These are phyloP conservation scores for Rousettus leschenaultii DNA, from an alignment of 2,113 vertebrate genomes.

Conservation along the genomic window DNA sequence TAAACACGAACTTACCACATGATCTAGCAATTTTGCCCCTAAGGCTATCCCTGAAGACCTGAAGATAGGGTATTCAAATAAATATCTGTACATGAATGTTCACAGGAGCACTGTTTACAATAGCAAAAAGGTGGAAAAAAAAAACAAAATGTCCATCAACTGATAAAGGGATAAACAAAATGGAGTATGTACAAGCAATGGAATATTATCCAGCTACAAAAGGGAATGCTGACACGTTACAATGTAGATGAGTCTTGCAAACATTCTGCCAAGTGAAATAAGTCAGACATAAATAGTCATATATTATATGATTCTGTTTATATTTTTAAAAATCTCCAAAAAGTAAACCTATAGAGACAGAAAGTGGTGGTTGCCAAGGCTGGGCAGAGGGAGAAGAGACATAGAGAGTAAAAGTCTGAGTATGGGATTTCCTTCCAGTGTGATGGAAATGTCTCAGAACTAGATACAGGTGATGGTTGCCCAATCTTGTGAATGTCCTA, in stretches of 20 bases:
- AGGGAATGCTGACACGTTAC: background rate
- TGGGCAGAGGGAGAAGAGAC: background rate
- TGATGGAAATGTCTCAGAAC: background rate
- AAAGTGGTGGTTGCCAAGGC: background rate
- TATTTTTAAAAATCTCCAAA: background rate
- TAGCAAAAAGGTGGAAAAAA: background rate
- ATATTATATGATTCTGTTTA: background rate
- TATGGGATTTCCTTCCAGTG: background rate
- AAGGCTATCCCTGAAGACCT: background rate
- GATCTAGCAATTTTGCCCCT: background rate
- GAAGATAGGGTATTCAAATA: background rate
- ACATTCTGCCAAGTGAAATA: background rate
- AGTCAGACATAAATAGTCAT: background rate
- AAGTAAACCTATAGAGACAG: background rate
- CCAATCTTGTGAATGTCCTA: background rate
- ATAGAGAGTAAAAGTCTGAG: background rate
- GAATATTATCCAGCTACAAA: background rate
- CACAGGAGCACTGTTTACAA: background rate
- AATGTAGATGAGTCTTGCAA: background rate
- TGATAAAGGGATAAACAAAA: background rate
- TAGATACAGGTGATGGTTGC: background rate
- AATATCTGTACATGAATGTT: background rate
- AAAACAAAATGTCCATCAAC: background rate
- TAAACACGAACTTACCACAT: background rate
- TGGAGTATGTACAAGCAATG: fast-evolving